phyloP scores from a whole-genome alignment of 2,113 vertebrate species.

The Rhinoderma darwinii region DNA sequence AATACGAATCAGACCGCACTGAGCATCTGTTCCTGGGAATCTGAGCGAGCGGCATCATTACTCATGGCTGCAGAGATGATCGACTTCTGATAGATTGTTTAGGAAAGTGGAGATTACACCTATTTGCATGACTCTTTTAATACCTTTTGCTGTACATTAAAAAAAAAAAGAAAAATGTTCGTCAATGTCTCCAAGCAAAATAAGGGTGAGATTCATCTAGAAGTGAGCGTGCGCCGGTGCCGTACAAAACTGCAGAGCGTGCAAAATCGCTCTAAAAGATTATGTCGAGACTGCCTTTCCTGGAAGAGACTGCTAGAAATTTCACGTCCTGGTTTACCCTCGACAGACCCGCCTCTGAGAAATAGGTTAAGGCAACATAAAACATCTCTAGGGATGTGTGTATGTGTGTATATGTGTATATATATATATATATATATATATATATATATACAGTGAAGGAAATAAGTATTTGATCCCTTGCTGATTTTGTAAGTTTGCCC shows the following conservation, averaged over 20 bases:
- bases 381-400: too few relatives aligned
- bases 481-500: too few relatives aligned
- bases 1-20: slow-evolving; percentile 34
- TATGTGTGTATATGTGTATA: too few relatives aligned
- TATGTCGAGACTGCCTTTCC: neutral
- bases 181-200: slow-evolving; percentile 30
- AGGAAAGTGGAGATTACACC: slow-evolving; percentile 46
- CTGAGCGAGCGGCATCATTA: slow-evolving; percentile 44
- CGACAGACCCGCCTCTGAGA: neutral
- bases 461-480: too few relatives aligned
- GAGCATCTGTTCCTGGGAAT: slow-evolving; percentile 56
- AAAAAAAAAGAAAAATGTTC: slow-evolving; percentile 20
- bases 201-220: neutral
- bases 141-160: slow-evolving; percentile 27
- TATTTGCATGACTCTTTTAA: slow-evolving; percentile 45
- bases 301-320: neutral
- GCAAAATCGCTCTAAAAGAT: neutral
- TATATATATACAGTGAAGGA: too few relatives aligned
- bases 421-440: too few relatives aligned
- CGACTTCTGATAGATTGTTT: slow-evolving; percentile 74
- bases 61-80: slow-evolving; percentile 66
- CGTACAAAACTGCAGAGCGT: neutral
- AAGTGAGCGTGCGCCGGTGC: neutral
- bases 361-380: slow-evolving; percentile 17
- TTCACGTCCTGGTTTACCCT: slow-evolving; percentile 14